Evolutionary conservation across 2,888 invertebrate genomes (phyloP).

Genomic region (Aquatica leii): DNA sequence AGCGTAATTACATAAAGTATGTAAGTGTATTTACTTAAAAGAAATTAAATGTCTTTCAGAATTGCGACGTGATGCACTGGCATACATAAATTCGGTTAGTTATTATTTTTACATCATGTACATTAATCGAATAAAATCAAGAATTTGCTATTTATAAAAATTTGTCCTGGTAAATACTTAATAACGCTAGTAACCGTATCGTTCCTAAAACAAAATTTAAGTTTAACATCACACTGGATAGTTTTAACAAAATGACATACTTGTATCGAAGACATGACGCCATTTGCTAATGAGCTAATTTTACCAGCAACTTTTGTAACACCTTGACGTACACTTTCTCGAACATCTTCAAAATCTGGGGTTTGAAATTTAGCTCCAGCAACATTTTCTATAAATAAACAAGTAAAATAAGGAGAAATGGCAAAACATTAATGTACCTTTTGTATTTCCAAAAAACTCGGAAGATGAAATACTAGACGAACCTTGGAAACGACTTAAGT

Average conservation of each 20-base stretch:
- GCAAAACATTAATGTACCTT: slow-evolving; percentile 42
- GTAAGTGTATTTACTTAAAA: too few species aligned
- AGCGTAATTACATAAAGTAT: too few species aligned
- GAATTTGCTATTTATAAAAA: too few species aligned
- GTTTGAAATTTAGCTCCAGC: slow-evolving; percentile 61
- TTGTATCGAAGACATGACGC: slow-evolving; percentile 92
- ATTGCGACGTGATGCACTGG: too few species aligned
- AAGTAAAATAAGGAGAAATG: neutral
- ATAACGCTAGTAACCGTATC: slow-evolving; percentile 55
- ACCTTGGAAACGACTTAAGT: slow-evolving; percentile 84
- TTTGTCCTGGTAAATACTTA: too few species aligned
- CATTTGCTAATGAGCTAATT: slow-evolving; percentile 92
- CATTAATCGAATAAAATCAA: too few species aligned
- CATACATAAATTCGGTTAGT: too few species aligned
- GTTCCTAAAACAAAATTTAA: slow-evolving; percentile 46
- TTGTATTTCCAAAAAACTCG: slow-evolving; percentile 79
- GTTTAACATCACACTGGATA: neutral
- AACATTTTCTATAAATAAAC: slow-evolving; percentile 27
- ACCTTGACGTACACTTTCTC: slow-evolving; percentile 95
- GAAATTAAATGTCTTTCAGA: too few species aligned
- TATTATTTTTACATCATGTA: too few species aligned
- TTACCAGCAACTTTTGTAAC: slow-evolving; percentile 98
- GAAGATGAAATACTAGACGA: slow-evolving; percentile 95
- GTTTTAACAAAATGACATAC: slow-evolving; percentile 57
- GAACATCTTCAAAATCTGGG: slow-evolving; percentile 93